Percentiles rank a stretch among this genome's conserved stretches.
phyloP scores from a whole-genome alignment of 1,140 invertebrate species.

The Heterodera carotae region DNA sequence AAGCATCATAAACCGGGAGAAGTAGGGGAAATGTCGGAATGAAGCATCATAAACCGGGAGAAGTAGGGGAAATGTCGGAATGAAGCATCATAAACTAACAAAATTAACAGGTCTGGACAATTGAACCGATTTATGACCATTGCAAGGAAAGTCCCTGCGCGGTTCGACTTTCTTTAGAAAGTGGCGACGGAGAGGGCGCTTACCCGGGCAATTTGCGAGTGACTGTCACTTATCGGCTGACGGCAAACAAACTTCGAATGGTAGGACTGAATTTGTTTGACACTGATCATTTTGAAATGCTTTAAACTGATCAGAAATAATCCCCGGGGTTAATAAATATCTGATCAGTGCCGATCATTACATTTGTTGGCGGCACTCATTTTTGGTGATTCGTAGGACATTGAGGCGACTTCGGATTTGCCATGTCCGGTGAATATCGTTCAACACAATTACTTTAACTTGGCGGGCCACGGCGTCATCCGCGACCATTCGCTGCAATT shows the following conservation, averaged over 20 bases:
- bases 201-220: slow-evolving; percentile 24
- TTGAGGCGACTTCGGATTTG: slow-evolving; percentile 24
- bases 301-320: background rate
- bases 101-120: slow-evolving; percentile 29
- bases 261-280: background rate
- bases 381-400: slow-evolving; percentile 8
- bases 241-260: slow-evolving; percentile 15
- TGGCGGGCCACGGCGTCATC: slow-evolving; percentile 10
- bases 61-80: too few species aligned
- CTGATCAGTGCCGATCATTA: background rate
- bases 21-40: too few species aligned
- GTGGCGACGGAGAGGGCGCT: slow-evolving; percentile 15
- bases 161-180: slow-evolving; percentile 6
- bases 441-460: slow-evolving; percentile 30
- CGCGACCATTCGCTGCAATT: slow-evolving; percentile 22
- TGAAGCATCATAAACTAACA: too few species aligned
- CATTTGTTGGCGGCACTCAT: background rate
- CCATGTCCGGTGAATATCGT: slow-evolving; percentile 22
- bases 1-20: too few species aligned
- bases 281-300: too few species aligned
- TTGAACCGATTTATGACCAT: background rate
- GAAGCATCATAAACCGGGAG: too few species aligned
- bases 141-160: background rate
- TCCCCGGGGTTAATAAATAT: background rate
- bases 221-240: slow-evolving; percentile 17